phyloP scores from a whole-genome alignment of 1,140 invertebrate species.

The Doryteuthis pealeii region DNA sequence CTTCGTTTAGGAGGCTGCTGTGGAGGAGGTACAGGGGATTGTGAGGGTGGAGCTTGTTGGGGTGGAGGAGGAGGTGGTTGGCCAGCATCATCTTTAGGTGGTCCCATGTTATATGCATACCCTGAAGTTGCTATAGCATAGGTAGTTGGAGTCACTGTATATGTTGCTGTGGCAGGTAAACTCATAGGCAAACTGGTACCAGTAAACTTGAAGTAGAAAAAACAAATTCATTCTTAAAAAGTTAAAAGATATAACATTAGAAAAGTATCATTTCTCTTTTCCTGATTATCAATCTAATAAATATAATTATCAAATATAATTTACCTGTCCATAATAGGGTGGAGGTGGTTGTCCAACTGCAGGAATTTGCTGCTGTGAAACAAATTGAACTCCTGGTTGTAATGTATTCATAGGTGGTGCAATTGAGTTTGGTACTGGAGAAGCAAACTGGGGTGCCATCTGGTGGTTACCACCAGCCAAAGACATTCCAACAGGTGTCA shows the following conservation, averaged over 20 bases:
- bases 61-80: constrained; percentile 27
- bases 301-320: too few relatives aligned
- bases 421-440: background rate
- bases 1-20: constrained; percentile 43
- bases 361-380: background rate
- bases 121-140: constrained; percentile 23
- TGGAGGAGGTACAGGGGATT: constrained; percentile 19
- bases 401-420: constrained; percentile 3
- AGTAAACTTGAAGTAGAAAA: constrained; percentile 1
- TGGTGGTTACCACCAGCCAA: background rate
- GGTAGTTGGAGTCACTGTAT: constrained; percentile 23
- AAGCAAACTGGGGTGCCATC: background rate
- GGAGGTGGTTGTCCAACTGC: background rate
- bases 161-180: background rate
- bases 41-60: background rate
- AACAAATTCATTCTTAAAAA: background rate
- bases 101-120: constrained; percentile 25
- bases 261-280: too few relatives aligned
- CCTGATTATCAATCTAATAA: too few relatives aligned
- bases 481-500: constrained; percentile 6
- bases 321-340: constrained; percentile 1
- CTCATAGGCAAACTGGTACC: background rate
- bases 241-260: too few relatives aligned
- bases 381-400: constrained; percentile 7
- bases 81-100: constrained; percentile 1